Base-by-base conservation (phyloP, 2,797 vertebrate species). In the Trachops cirrhosus region DNA sequence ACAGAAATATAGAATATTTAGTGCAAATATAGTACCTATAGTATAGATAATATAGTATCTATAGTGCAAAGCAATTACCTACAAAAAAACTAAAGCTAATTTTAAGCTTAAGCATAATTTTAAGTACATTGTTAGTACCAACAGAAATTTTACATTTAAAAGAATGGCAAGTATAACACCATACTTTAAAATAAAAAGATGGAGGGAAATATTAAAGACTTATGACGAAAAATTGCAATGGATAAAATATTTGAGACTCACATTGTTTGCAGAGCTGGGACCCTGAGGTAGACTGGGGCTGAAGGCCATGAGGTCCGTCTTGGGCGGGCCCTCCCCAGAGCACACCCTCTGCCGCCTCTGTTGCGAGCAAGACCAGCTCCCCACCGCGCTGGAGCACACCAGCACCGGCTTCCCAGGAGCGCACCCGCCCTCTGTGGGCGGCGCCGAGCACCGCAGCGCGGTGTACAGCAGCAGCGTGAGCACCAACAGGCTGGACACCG, bases 401-500 rank as follows among this genome's bases (percentile, higher is more conserved):
- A 88, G 57, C 73, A 10, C 37, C 18, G 73, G 73, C 73, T 88
- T 77, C 86, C 0, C 16, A 0, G 71, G 41, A 2, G 14, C 19
- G 4, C 90, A 98, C 93, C 2, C 98, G 98, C 0, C 46, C 3
- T 34, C 26, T 0, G 2, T 32, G 34, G 67, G 54, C 14, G 79
- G 19, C 26, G 70, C 44, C 2, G n/a, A 74, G 34, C 89, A 91
- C 34, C 89, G 44, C 79, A 91, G 98, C 98, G 95, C 99, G 98
- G 90, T 98, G 99, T 82, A 99, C 99, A 79, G 15, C 34, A 79
- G 24, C 77, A 79, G 24, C 34, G 52, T 39, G 15, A 79, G 52
- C 68, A 86, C 68, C 50, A 54, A 6, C 34, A 79, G 0, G 71
- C 74, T 74, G 73, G 44, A 74, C 73, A 74, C 73, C 16, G 73